A percentile compares a stretch with the other conserved stretches of the same genome.
These are phyloP conservation scores for Hyphantria cunea DNA, from an alignment of 1,140 invertebrate species.

Conservation along the genomic window DNA sequence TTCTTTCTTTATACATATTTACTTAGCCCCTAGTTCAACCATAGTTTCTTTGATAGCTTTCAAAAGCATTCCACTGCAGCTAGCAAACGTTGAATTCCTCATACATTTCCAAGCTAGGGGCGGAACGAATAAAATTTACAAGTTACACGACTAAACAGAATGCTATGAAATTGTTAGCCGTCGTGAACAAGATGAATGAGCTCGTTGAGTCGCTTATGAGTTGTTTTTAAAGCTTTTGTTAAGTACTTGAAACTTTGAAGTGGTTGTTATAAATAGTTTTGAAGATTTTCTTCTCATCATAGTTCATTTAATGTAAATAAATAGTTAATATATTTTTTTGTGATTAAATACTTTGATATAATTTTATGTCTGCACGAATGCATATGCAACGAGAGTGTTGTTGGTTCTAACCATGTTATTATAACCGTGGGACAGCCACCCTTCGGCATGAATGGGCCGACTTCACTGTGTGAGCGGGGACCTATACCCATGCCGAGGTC, in stretches of 20 bases:
- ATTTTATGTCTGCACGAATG: too few relatives aligned
- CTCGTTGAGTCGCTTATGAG: background rate
- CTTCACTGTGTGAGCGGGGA: too few relatives aligned
- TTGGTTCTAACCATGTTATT: too few relatives aligned
- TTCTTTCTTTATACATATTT: constrained; percentile 16
- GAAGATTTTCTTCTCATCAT: too few relatives aligned
- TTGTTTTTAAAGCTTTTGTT: constrained; percentile 3
- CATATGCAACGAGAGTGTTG: too few relatives aligned
- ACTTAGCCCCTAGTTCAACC: constrained; percentile 1
- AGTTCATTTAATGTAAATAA: too few relatives aligned
- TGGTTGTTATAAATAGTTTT: too few relatives aligned
- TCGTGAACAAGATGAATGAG: constrained; percentile 7
- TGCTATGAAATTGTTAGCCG: constrained; percentile 16
- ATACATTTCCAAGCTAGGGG: constrained; percentile 22
- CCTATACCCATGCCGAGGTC: too few relatives aligned
- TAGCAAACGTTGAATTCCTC: constrained; percentile 17
- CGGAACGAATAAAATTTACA: constrained; percentile 25
- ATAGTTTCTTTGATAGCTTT: constrained; percentile 15
- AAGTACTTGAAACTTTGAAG: background rate
- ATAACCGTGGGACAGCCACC: too few relatives aligned
- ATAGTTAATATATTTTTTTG: too few relatives aligned
- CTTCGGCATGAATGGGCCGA: too few relatives aligned
- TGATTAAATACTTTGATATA: too few relatives aligned
- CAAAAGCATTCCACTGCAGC: constrained; percentile 19
- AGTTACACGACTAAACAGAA: constrained; percentile 18